Percentiles rank a stretch among this genome's conserved stretches.
Conservation (phyloP, 2,113 vertebrate genomes). For the Ceratotherium simum region DNA sequence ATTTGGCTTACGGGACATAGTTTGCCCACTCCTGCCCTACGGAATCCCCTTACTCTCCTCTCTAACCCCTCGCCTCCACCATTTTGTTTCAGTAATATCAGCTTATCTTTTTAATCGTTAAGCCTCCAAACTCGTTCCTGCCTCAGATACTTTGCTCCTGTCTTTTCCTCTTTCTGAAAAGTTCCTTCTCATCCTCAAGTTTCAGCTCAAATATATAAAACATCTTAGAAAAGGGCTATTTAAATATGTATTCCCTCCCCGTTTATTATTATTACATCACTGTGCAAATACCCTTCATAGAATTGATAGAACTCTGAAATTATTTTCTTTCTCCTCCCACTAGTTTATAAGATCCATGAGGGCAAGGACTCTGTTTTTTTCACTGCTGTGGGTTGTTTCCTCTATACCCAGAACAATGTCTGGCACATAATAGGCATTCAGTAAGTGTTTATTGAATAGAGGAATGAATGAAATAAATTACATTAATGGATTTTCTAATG, state of each 20-base stretch:
- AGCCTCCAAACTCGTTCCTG: neutral
- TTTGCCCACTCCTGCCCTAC: neutral
- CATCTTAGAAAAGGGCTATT: neutral
- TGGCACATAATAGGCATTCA: neutral
- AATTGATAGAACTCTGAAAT: constrained; percentile 4
- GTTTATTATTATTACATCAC: neutral
- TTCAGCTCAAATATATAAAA: neutral
- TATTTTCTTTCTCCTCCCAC: neutral
- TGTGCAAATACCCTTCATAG: neutral
- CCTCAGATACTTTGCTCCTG: neutral
- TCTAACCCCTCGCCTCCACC: neutral
- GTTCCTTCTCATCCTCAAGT: neutral
- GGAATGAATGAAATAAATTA: neutral
- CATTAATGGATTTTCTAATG: neutral
- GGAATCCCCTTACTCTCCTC: neutral
- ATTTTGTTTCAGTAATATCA: neutral
- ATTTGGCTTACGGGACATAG: neutral
- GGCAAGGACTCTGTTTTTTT: neutral
- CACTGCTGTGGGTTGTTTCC: neutral
- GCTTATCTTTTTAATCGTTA: neutral
- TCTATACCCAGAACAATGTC: neutral
- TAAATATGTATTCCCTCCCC: neutral
- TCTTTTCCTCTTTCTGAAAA: neutral
- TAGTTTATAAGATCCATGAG: neutral
- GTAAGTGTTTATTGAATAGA: neutral